Conservation (phyloP, 2,888 invertebrate genomes). For the Tanypteryx hageni region DNA sequence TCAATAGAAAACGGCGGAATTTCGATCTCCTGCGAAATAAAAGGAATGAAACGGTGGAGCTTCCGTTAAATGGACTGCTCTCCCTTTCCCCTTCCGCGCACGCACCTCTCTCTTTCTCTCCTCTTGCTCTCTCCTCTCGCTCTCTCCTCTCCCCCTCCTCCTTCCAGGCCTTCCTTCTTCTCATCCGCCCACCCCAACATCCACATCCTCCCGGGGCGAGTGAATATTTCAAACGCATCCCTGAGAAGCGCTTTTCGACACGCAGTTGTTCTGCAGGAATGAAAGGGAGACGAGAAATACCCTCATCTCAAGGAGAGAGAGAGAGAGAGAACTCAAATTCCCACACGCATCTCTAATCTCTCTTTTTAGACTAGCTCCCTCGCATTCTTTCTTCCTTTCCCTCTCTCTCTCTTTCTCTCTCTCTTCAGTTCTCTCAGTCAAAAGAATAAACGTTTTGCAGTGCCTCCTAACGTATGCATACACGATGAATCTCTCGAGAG, state of each 20-base stretch:
- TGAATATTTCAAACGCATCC: slow-evolving; percentile 57
- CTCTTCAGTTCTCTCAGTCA: neutral
- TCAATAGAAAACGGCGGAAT: no score
- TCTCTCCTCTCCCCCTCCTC: neutral
- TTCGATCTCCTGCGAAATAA: no score
- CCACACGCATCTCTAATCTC: slow-evolving; percentile 8
- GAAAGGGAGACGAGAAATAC: slow-evolving; percentile 55
- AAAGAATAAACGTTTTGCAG: slow-evolving; percentile 32
- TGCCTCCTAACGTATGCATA: slow-evolving; percentile 38
- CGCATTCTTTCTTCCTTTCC: no score
- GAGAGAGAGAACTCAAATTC: slow-evolving; percentile 21
- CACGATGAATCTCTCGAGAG: slow-evolving; percentile 29
- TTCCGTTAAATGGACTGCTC: neutral
- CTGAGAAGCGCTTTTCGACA: slow-evolving; percentile 45
- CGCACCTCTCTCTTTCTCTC: neutral
- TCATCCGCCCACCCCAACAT: neutral
- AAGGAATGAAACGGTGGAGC: neutral
- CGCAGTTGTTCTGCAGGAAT: slow-evolving; percentile 53
- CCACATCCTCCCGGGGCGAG: neutral
- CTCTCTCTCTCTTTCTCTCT: neutral
- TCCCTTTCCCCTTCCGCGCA: neutral
- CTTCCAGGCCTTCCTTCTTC: neutral
- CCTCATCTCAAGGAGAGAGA: slow-evolving; percentile 2
- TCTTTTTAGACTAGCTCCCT: neutral
- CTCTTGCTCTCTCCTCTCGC: neutral